Base-by-base conservation (phyloP, 2,797 vertebrate species). In the Corythornis leucogaster region DNA sequence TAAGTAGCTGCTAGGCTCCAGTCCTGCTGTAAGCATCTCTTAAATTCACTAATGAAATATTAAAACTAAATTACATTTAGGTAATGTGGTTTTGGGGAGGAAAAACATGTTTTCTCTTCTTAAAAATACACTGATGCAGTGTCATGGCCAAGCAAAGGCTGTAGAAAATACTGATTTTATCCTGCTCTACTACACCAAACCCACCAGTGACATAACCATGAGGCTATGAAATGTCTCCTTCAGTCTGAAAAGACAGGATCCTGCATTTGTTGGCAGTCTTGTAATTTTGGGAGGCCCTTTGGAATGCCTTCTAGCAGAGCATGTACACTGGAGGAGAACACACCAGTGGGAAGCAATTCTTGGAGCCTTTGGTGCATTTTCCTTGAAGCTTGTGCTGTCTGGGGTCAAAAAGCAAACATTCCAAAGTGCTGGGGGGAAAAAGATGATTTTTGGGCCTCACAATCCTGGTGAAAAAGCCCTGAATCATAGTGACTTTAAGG, bases 11-110 rank as follows among this genome's bases (percentile, higher is more conserved):
- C 74, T 76, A 69, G 79, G 83, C 76, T 96, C 62, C 71, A 80
- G 73, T 94, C 68, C 43, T 89, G 53, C 76, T 95, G 2, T 68
- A 93, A 94, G 45, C 43, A 78, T 79, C 45, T 96, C 80, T 92
- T 92, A 91, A 94, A 87, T 93, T 95, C 80, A 70, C 58, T 94
- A 89, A 94, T 85, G 50, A 59, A 85, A 94, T 91, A 12, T 58
- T 55, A 92, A 86, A 89, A 88, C 21, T 61, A 58, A 89, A 59
- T 75, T 80, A 78, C 51, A 76, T 84, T 38, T 58, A 94, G 74
- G 63, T 76, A 68, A 48, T 55, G 12, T 12, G 5, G 3, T 35
- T 90, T 74, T 3, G 33, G 66, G 63, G 53, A 62, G 31, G 70
- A 80, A 62, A 76, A 88, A 67, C 15, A 2, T 28, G 8, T 87